Conservation (phyloP, 2,113 vertebrate genomes). For the Cinclus cinclus region DNA sequence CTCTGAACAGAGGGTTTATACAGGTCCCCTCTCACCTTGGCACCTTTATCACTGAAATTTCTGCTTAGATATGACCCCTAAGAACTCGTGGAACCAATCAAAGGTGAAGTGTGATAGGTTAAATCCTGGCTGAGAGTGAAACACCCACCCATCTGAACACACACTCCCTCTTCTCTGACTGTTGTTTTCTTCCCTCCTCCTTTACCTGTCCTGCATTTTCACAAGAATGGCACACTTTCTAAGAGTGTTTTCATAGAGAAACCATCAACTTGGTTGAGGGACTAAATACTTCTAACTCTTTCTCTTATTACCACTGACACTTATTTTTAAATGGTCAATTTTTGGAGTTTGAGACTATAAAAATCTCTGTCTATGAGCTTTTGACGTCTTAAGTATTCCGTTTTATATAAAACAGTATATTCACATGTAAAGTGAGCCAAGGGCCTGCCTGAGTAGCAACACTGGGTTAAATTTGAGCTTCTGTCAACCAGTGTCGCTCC, state of each 20-base stretch:
- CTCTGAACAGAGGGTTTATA: not conserved
- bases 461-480: not conserved
- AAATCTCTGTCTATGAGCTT: not conserved
- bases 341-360: not conserved
- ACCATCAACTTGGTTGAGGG: not conserved
- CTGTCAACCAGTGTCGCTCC: accelerated
- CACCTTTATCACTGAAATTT: not conserved
- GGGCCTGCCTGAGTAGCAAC: not conserved
- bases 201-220: not conserved
- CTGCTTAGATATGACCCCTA: not conserved
- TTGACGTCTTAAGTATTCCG: not conserved
- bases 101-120: not conserved
- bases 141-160: not conserved
- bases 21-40: not conserved
- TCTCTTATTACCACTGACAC: not conserved
- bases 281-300: not conserved
- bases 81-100: not conserved
- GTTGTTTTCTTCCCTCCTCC: not conserved
- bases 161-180: not conserved
- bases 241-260: not conserved
- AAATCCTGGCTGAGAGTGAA: not conserved
- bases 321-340: not conserved
- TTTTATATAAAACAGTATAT: not conserved
- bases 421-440: not conserved
- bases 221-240: not conserved